phyloP scores from a whole-genome alignment of 2,113 vertebrate genomes.

The Microtus montanus region DNA sequence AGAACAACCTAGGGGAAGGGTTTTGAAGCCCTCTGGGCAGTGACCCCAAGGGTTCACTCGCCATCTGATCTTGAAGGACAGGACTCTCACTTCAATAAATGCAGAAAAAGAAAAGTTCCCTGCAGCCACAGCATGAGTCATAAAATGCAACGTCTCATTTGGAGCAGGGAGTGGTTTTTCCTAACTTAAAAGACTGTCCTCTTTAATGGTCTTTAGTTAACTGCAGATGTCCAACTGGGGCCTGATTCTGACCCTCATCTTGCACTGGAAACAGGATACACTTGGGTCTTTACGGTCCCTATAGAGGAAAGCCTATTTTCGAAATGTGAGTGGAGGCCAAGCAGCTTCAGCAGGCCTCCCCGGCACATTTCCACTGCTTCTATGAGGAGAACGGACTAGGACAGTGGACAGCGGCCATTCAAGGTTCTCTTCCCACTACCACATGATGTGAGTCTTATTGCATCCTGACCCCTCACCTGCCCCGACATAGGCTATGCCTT shows the following conservation, averaged over 20 bases:
- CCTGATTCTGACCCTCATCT: neutral
- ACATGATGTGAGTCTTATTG: neutral
- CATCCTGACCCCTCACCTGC: accelerated
- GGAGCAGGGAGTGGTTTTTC: neutral
- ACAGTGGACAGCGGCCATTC: neutral
- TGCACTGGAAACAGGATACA: accelerated
- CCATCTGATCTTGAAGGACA: neutral
- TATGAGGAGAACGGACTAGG: neutral
- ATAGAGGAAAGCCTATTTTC: neutral
- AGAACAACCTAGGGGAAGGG: neutral
- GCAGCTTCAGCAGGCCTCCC: no score
- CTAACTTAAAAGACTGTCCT: neutral
- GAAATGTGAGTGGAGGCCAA: neutral
- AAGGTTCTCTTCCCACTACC: neutral
- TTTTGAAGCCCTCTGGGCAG: neutral
- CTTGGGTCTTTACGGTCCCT: neutral
- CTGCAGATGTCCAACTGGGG: neutral
- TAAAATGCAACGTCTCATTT: neutral
- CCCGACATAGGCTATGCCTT: neutral
- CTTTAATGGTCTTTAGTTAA: neutral
- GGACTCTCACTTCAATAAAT: neutral
- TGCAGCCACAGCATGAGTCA: neutral
- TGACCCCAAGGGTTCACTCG: neutral
- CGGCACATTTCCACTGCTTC: neutral
- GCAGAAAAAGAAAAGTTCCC: neutral